phyloP scores from a whole-genome alignment of 2,888 invertebrate species.

The Diploptera punctata region DNA sequence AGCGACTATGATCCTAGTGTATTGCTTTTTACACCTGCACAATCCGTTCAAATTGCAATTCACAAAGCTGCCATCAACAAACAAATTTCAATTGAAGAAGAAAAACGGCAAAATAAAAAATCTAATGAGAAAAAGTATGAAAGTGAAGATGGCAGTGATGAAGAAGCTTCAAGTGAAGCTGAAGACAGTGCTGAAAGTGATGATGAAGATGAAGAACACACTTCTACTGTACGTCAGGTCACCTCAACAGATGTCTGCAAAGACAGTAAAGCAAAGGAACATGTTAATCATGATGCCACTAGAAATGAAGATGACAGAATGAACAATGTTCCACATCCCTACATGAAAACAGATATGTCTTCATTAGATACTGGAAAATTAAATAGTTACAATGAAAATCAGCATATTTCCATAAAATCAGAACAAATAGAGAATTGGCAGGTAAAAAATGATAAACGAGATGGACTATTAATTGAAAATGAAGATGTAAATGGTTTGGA shows the following conservation, averaged over 20 bases:
- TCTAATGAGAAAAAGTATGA: slow-evolving; percentile 5
- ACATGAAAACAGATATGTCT: not conserved
- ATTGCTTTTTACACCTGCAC: slow-evolving; percentile 52
- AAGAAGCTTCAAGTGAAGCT: slow-evolving; percentile 45
- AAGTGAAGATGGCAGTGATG: slow-evolving; percentile 37
- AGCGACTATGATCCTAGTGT: slow-evolving; percentile 52
- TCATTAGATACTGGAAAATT: not conserved
- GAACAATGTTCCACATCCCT: not conserved
- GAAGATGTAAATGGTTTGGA: too few relatives aligned
- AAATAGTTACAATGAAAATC: not conserved
- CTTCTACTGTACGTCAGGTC: slow-evolving; percentile 28
- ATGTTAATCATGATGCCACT: not conserved
- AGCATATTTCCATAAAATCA: not conserved
- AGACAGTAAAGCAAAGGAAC: too few relatives aligned
- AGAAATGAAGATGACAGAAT: slow-evolving; percentile 1
- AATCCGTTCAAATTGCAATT: slow-evolving; percentile 53
- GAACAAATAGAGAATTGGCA: not conserved
- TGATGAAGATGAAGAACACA: slow-evolving; percentile 37
- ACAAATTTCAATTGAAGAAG: slow-evolving; percentile 53
- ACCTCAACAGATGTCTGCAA: not conserved
- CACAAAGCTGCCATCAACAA: slow-evolving; percentile 56
- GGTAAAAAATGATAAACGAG: too few relatives aligned
- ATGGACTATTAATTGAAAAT: too few relatives aligned
- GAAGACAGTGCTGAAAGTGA: slow-evolving; percentile 42
- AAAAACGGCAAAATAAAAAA: slow-evolving; percentile 43